Evolutionary conservation across 2,888 invertebrate genomes (phyloP).

Genomic region (Drosophila siamana): DNA sequence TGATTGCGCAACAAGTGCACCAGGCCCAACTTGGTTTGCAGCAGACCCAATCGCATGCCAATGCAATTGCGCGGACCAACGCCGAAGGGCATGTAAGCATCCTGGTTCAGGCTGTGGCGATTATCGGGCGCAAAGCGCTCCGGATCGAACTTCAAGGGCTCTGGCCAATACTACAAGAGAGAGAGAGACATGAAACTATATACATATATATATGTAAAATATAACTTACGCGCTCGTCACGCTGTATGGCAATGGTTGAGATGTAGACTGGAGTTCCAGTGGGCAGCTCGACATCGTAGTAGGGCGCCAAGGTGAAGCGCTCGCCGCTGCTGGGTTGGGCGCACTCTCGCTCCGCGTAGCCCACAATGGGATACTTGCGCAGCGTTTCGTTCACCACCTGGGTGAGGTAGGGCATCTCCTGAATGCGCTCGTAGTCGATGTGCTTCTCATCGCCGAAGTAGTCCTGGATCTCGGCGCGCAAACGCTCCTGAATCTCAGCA

Average conservation of each 20-base stretch:
- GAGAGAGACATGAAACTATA: neutral
- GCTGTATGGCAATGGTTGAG: conserved; percentile 69
- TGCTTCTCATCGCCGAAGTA: conserved; percentile 58
- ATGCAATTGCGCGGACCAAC: conserved; percentile 77
- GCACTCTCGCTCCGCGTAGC: conserved; percentile 69
- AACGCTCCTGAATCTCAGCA: conserved; percentile 82
- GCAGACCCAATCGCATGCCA: conserved; percentile 77
- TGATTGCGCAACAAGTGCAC: conserved; percentile 72
- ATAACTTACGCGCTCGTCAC: conserved; percentile 67
- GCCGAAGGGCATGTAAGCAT: conserved; percentile 78
- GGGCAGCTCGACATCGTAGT: conserved; percentile 66
- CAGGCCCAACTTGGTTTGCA: conserved; percentile 75
- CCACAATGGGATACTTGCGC: conserved; percentile 79
- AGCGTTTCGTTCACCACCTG: conserved; percentile 82
- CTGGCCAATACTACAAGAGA: conserved; percentile 68
- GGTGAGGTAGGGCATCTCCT: conserved; percentile 85
- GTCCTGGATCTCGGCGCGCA: conserved; percentile 84
- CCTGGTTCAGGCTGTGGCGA: conserved; percentile 61
- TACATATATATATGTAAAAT: neutral
- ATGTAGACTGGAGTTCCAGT: conserved; percentile 72
- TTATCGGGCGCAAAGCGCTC: conserved; percentile 75
- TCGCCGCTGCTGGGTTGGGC: conserved; percentile 54
- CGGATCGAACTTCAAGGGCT: conserved; percentile 73
- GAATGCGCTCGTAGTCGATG: conserved; percentile 83
- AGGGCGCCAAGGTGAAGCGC: conserved; percentile 68